Evolutionary conservation across 2,888 invertebrate species (phyloP), one percentile per base, ranked within the genome.

Genomic region (Orthonychiurus folsomi): DNA sequence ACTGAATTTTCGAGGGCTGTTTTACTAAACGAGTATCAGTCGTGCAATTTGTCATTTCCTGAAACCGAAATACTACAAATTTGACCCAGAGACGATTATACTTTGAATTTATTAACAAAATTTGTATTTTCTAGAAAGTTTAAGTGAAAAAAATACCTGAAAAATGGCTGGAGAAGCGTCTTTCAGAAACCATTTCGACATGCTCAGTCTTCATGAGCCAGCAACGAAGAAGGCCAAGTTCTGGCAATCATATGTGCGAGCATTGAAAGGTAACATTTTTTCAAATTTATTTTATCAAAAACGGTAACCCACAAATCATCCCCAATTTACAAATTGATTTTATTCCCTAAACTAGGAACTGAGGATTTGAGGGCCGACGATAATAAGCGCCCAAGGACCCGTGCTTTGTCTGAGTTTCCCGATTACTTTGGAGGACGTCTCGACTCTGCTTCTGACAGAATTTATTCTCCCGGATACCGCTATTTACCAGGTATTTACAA

Each of bases 211-310:
- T 81, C 90, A 91, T 80, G 91, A 91, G 83, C 85, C 87, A 78
- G 86, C 89, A 78, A 87, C 88, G 81, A 89, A 88, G 83, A 91
- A 91, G 82, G 91, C 91, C 79, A 91, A 86, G 82, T 91, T 91
- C 82, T 91, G 91, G 91, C 90, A 90, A 81, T 89, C 90, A 77
- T 91, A 88, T 80, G 89, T 91, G 79, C 86, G 91, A 80, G 91
- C 91, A 81, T 84, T 91, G 74, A 91, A 91, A 85, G 91, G 91
- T 91, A 80, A 81, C 21, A 37, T 15, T 9, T 15, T 37, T 37
- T 37, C 37, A 5, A 37, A 37, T 37, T 15, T 37, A 37, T 9
- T 37, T 37, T 9, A 37, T 37, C 15, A 37, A 37, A 15, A 37
- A 9, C 5, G 5, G 37, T 9, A 37, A 37, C 15, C 37, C 15